Conservation (phyloP, 2,797 vertebrate genomes). For the Paratrypauchen microcephalus region DNA sequence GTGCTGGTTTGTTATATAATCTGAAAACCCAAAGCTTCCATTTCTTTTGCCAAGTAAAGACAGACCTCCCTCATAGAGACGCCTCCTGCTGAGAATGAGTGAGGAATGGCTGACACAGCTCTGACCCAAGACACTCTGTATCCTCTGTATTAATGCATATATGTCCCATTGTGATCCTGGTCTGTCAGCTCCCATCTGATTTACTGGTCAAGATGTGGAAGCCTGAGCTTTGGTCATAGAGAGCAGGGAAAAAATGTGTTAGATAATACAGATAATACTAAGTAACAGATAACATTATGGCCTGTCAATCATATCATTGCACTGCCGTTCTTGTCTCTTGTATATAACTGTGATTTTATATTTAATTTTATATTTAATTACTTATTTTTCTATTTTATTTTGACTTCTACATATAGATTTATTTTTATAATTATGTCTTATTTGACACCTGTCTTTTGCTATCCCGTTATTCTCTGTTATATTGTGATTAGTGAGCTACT, state of each 20-base stretch:
- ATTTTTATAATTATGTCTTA: too few species aligned
- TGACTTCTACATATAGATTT: too few species aligned
- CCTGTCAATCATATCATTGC: too few species aligned
- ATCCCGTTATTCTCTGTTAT: too few species aligned
- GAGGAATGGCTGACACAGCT: conserved; percentile 30
- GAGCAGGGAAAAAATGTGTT: neutral
- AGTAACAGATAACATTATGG: too few species aligned
- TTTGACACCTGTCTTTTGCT: too few species aligned
- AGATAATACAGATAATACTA: too few species aligned
- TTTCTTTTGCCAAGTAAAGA: conserved; percentile 29
- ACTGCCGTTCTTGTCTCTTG: too few species aligned
- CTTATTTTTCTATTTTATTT: too few species aligned
- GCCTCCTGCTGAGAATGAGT: conserved; percentile 38
- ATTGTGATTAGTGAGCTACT: too few species aligned
- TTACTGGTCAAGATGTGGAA: neutral
- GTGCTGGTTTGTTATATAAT: conserved; percentile 36
- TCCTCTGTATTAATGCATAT: neutral
- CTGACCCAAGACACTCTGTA: conserved; percentile 30
- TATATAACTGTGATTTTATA: too few species aligned
- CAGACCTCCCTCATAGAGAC: conserved; percentile 28
- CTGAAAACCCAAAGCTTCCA: conserved; percentile 25
- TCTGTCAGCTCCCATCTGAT: neutral
- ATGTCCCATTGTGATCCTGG: neutral
- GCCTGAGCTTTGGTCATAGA: neutral
- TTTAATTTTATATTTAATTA: too few species aligned